phyloP scores from a whole-genome alignment of 2,113 vertebrate species.

The Tamias sibiricus region DNA sequence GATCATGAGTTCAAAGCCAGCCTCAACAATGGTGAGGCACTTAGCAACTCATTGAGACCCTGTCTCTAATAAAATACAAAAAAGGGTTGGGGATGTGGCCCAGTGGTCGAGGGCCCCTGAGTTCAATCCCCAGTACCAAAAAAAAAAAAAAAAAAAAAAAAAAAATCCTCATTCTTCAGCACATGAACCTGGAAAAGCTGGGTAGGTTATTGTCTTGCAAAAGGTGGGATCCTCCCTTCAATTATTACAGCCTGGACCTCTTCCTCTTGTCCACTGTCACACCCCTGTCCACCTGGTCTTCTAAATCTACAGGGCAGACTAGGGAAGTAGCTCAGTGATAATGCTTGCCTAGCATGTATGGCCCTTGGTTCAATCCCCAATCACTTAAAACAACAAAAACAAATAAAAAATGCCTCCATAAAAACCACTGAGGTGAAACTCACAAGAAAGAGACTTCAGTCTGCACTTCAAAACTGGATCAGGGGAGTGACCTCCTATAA shows the following conservation, averaged over 20 bases:
- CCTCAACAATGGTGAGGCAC: too few species aligned
- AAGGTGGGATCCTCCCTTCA: neutral
- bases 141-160: too few species aligned
- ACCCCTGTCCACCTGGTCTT: neutral
- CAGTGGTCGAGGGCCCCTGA: too few species aligned
- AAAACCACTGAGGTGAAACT: neutral
- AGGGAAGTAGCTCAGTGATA: neutral
- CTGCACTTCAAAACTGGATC: neutral
- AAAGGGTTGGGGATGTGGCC: too few species aligned
- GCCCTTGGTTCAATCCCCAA: too few species aligned
- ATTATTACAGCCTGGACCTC: neutral
- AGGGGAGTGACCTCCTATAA: neutral
- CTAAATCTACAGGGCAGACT: neutral
- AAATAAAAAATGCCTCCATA: neutral
- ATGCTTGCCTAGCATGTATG: neutral
- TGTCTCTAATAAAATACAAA: too few species aligned
- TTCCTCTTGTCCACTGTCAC: neutral
- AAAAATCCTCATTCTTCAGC: neutral
- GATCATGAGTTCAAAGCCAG: too few species aligned
- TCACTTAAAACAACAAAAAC: neutral
- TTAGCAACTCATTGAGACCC: too few species aligned
- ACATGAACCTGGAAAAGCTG: neutral
- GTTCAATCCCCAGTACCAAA: too few species aligned
- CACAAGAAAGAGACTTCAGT: neutral
- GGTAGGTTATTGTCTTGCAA: neutral